Evolutionary conservation across 1,140 invertebrate genomes (phyloP), one percentile per base, ranked within the genome.

Genomic region (Ganaspis sp.): DNA sequence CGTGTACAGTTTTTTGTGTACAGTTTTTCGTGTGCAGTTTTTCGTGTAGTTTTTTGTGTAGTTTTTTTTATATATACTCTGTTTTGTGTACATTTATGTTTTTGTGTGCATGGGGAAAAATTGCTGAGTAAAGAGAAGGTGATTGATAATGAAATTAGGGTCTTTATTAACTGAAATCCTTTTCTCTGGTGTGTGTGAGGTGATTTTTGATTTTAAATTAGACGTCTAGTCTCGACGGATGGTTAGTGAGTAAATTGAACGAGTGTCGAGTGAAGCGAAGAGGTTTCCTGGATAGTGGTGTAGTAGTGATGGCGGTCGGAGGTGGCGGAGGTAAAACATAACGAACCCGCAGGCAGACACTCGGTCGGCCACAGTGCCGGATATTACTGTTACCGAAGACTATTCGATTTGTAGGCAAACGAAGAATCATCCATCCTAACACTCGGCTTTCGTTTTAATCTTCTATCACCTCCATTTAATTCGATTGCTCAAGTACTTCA

Each of bases 311-410:
- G 71, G 69, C 38, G 75, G 45, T 49, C 26, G 38, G 72, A 23
- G 73, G 75, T 70, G 80, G 72, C 70, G 79, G 85, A 84, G 77
- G 81, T 87, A 77, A 73, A 86, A 82, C 73, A 69, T 75, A 83
- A 82, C 83, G 81, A 86, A 85, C 73, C 82, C 78, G 73, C 78
- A 80, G 73, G 64, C 81, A 38, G 72, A 76, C 76, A 84, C 82
- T 78, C 83, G 75, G 81, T 80, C 82, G 71, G 74, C 72, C 77
- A 74, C 78, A 72, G 76, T 69, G 54, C 77, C 84, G 87, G 86
- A 87, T 87, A 88, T 89, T 86, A 85, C 83, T 79, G 81, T 84
- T 84, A 86, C 80, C 75, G 83, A 86, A 85, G 83, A 86, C 82
- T 86, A 89, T 88, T 89, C 81, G 86, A 88, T 88, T 89, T 86